A percentile compares a stretch with the other conserved stretches of the same genome.
Evolutionary conservation across 2,113 vertebrate genomes (phyloP).

Genomic region (Lamprologus speciosus): DNA sequence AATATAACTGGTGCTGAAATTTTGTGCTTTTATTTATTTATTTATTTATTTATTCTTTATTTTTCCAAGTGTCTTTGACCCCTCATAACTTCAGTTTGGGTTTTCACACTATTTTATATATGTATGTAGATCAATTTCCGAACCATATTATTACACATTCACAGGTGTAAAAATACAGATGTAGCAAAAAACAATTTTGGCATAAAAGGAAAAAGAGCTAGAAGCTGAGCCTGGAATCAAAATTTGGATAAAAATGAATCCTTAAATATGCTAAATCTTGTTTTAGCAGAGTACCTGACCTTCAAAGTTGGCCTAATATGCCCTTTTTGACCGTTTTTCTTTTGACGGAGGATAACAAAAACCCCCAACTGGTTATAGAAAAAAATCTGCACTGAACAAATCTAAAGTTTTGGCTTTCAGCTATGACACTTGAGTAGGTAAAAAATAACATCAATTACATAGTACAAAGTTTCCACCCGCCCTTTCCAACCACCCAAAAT

Average conservation of each 20-base stretch:
- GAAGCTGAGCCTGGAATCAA: background rate
- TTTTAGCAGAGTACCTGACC: background rate
- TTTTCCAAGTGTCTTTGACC: background rate
- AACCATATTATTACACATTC: background rate
- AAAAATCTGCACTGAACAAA: background rate
- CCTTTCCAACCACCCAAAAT: background rate
- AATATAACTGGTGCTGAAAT: background rate
- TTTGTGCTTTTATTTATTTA: background rate
- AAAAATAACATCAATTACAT: background rate
- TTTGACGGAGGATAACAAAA: background rate
- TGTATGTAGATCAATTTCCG: background rate
- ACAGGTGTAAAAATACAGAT: background rate
- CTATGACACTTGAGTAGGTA: background rate
- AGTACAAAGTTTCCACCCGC: background rate
- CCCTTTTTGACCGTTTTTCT: background rate
- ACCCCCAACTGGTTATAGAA: accelerated
- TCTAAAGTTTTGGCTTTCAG: background rate
- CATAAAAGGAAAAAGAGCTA: background rate
- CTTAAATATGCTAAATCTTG: background rate
- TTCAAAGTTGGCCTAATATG: background rate
- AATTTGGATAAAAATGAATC: background rate
- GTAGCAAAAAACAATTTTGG: background rate
- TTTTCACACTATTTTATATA: background rate
- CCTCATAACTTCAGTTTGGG: background rate
- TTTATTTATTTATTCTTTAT: background rate